Conservation (phyloP, 2,113 vertebrate genomes). For the Colinus virginianus region DNA sequence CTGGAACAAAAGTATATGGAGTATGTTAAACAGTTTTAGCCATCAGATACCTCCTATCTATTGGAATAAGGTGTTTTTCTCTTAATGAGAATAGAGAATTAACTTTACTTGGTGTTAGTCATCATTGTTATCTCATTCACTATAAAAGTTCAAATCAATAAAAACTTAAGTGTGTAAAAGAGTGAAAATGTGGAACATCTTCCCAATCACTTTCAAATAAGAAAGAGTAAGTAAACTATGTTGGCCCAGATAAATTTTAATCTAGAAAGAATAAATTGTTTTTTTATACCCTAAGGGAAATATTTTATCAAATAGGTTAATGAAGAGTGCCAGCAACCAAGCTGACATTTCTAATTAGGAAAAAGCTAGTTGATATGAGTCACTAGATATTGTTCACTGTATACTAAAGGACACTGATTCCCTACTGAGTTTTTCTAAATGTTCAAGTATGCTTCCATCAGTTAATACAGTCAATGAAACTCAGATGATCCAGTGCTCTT, state of each 20-base stretch:
- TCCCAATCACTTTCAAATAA: neutral
- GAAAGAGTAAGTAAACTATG: neutral
- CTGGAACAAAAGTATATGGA: neutral
- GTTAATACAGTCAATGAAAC: neutral
- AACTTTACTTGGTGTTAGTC: neutral
- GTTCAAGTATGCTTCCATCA: neutral
- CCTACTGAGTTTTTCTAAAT: neutral
- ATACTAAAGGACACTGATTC: neutral
- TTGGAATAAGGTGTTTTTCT: neutral
- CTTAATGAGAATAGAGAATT: neutral
- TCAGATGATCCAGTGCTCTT: neutral
- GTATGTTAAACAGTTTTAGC: neutral
- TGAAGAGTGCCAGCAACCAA: neutral
- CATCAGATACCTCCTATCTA: neutral
- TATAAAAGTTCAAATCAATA: neutral
- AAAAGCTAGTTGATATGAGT: neutral
- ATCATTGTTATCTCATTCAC: neutral
- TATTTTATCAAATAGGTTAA: neutral
- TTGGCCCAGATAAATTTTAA: neutral
- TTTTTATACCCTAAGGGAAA: neutral
- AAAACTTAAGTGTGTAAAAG: neutral
- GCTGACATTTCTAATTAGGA: slow-evolving; percentile 14
- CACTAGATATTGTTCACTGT: neutral
- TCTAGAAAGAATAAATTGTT: neutral
- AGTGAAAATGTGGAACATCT: neutral